Conservation (phyloP, 2,797 vertebrate species). For the Loris lydekkerianus region DNA sequence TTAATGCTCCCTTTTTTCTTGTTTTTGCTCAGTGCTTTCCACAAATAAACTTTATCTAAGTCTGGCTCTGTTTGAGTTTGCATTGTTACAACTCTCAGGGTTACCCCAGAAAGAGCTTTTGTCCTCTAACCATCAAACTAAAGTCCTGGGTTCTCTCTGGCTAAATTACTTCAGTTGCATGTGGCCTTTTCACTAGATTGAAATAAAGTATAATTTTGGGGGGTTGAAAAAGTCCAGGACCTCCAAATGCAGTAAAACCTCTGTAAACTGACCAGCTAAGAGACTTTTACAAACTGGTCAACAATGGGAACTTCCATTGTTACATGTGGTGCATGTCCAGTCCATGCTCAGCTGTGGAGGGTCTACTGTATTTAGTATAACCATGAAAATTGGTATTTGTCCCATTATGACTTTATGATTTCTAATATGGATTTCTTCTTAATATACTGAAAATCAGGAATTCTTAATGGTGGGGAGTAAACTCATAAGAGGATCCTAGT, state of each 20-base stretch:
- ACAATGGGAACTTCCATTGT: too few species aligned
- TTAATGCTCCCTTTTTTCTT: background rate
- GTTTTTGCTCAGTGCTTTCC: background rate
- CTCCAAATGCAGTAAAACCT: background rate
- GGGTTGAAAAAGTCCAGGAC: background rate
- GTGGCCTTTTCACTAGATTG: background rate
- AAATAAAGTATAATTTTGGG: background rate
- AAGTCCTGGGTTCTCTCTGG: background rate
- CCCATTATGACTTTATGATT: conserved; percentile 45
- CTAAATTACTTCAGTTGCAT: background rate
- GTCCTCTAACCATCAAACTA: background rate
- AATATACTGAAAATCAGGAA: background rate
- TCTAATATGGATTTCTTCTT: conserved; percentile 38
- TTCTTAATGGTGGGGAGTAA: background rate
- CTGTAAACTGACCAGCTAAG: too few species aligned
- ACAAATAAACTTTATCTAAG: background rate
- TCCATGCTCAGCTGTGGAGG: too few species aligned
- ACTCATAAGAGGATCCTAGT: background rate
- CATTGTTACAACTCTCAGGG: background rate
- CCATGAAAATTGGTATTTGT: conserved; percentile 7
- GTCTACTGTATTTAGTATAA: background rate
- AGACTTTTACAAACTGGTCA: too few species aligned
- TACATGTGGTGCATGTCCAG: too few species aligned
- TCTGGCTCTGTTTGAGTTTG: background rate
- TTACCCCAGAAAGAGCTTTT: conserved; percentile 5